These are phyloP conservation scores for Zygogramma bicolorata DNA, from an alignment of 2,888 invertebrate genomes.

Conservation along the genomic window DNA sequence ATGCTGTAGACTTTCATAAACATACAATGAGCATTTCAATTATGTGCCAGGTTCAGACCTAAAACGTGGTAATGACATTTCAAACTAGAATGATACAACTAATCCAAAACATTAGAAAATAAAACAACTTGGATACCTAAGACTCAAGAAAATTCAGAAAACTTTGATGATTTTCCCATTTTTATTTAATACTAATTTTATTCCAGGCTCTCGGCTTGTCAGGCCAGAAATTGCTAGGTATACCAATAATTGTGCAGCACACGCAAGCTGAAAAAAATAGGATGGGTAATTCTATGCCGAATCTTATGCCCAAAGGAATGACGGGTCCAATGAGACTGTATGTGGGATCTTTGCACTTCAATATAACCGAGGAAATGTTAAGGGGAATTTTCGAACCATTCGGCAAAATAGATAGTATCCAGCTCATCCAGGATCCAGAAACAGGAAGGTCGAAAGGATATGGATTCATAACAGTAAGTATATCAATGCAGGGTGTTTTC, in stretches of 20 bases:
- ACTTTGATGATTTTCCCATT: background rate
- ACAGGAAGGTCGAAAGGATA: constrained; percentile 96
- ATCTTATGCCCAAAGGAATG: constrained; percentile 87
- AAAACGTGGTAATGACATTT: too few species aligned
- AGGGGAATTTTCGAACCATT: constrained; percentile 98
- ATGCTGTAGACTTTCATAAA: too few species aligned
- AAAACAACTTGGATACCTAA: background rate
- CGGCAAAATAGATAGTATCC: constrained; percentile 95
- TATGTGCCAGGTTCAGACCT: too few species aligned
- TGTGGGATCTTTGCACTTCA: constrained; percentile 97
- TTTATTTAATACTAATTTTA: background rate
- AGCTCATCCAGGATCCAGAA: constrained; percentile 95
- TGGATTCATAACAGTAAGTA: constrained; percentile 93
- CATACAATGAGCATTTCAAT: too few species aligned
- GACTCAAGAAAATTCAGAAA: background rate
- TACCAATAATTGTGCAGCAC: constrained; percentile 98
- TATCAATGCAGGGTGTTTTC: background rate
- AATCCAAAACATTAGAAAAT: background rate
- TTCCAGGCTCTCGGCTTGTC: constrained; percentile 92
- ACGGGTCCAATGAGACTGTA: constrained; percentile 96
- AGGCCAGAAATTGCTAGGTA: constrained; percentile 93
- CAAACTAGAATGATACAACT: too few species aligned
- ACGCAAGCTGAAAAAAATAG: constrained; percentile 97
- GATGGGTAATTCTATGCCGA: constrained; percentile 87
- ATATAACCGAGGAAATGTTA: constrained; percentile 99